A percentile compares a stretch with the other conserved stretches of the same genome.
Conservation (phyloP, 2,797 vertebrate genomes). For the Atherinosoma microstoma region DNA sequence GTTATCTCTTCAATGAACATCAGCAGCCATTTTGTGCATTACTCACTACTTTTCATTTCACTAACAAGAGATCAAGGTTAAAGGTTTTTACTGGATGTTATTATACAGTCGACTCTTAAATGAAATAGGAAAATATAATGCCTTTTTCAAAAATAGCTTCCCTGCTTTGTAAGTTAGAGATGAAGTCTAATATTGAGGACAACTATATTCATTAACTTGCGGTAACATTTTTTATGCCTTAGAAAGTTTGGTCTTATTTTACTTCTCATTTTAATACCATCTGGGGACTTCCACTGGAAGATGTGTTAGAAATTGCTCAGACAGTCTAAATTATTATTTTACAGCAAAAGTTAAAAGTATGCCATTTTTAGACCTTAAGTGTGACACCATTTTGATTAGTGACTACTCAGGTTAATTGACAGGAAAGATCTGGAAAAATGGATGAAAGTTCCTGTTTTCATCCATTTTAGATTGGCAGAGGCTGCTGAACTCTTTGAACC, state of each 20-base stretch:
- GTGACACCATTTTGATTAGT: background rate
- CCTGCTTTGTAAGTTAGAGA: constrained; percentile 17
- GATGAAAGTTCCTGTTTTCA: background rate
- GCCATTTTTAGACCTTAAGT: background rate
- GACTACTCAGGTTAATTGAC: too few species aligned
- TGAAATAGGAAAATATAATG: background rate
- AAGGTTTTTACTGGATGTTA: constrained; percentile 12
- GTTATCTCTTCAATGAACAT: too few species aligned
- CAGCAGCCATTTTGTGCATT: too few species aligned
- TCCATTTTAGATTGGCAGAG: background rate
- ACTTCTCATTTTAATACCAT: constrained; percentile 22
- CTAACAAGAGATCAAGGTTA: constrained; percentile 11
- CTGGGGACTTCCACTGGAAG: background rate
- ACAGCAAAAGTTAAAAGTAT: background rate
- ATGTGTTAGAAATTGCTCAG: background rate
- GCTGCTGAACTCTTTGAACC: background rate
- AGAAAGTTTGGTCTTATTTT: constrained; percentile 10
- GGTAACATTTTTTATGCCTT: background rate
- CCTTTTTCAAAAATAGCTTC: constrained; percentile 9
- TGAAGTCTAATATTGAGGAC: constrained; percentile 23
- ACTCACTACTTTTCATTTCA: constrained; percentile 19
- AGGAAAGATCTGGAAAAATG: too few species aligned
- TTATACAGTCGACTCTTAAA: background rate
- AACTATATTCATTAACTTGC: constrained; percentile 4
- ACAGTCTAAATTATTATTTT: constrained; percentile 11